phyloP scores from a whole-genome alignment of 2,797 vertebrate genomes.

The Tinamus major region DNA sequence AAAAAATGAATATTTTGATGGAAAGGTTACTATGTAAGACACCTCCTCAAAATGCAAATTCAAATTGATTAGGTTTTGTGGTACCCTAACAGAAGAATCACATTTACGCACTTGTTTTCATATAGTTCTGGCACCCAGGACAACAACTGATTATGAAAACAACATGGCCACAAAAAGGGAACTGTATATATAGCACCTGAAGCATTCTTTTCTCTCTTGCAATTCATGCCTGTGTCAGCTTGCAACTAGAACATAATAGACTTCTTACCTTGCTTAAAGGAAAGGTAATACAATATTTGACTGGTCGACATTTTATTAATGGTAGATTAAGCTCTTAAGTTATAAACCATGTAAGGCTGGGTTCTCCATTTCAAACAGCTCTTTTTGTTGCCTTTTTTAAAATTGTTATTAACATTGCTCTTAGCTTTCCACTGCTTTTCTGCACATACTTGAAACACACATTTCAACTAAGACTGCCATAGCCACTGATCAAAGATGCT shows the following conservation, averaged over 20 bases:
- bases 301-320: not conserved
- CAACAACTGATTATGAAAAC: not conserved
- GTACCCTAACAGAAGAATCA: not conserved
- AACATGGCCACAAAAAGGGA: not conserved
- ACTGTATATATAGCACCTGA: not conserved
- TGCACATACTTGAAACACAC: not conserved
- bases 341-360: not conserved
- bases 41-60: not conserved
- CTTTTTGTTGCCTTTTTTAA: not conserved
- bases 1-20: not conserved
- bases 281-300: not conserved
- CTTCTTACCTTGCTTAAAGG: not conserved
- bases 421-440: not conserved
- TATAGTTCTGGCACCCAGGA: not conserved
- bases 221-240: not conserved
- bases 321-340: not conserved
- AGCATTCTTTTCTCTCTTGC: not conserved
- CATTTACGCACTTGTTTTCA: not conserved
- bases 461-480: not conserved
- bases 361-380: not conserved
- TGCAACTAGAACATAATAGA: not conserved
- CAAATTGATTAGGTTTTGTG: not conserved
- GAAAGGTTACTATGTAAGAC: not conserved
- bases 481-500: constrained; percentile 24
- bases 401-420: not conserved